Conservation (phyloP, 2,797 vertebrate genomes). For the Mormyrops attenuatus region DNA sequence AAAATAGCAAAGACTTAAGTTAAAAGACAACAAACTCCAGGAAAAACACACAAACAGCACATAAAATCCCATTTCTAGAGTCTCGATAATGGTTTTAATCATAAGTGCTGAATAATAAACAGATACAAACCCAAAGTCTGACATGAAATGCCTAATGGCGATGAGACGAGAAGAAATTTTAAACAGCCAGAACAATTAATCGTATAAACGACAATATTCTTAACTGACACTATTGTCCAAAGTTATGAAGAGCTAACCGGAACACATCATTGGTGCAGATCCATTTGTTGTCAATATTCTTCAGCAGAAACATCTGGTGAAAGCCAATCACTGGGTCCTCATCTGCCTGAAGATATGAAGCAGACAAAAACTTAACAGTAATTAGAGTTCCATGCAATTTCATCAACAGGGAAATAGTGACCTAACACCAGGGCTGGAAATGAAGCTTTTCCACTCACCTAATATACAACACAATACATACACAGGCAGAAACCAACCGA, state of each 20-base stretch:
- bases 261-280: slow-evolving; percentile 70
- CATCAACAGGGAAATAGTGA: neutral
- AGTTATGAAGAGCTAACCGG: slow-evolving; percentile 67
- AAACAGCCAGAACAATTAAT: neutral
- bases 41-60: neutral
- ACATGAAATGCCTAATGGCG: neutral
- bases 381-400: neutral
- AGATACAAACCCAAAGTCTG: neutral
- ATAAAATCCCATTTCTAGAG: neutral
- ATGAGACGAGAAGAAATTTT: neutral
- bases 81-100: neutral
- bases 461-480: neutral
- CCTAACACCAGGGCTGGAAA: neutral
- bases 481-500: neutral
- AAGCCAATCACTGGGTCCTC: slow-evolving; percentile 69
- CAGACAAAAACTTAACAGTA: neutral
- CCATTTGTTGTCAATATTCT: slow-evolving; percentile 56
- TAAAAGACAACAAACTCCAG: neutral
- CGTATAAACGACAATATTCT: neutral
- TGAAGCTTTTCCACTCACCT: neutral
- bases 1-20: neutral
- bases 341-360: slow-evolving; percentile 50
- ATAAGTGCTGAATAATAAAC: neutral
- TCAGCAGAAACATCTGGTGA: slow-evolving; percentile 69
- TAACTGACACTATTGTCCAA: slow-evolving; percentile 50